Evolutionary conservation across 2,797 vertebrate species (phyloP).

Genomic region (Cyclopterus lumpus): DNA sequence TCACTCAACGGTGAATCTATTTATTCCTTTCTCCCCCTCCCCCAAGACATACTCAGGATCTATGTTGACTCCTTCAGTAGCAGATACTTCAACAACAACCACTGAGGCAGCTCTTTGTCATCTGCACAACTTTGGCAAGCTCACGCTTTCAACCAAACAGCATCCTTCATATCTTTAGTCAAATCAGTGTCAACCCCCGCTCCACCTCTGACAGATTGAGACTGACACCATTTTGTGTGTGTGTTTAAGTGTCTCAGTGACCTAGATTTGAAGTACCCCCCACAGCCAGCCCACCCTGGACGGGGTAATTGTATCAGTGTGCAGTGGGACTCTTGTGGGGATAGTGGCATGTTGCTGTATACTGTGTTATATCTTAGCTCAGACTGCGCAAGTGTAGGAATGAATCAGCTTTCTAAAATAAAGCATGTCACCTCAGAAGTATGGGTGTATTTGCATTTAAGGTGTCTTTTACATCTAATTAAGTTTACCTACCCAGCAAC

Average conservation of each 20-base stretch:
- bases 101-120: slow-evolving; percentile 37
- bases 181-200: slow-evolving; percentile 42
- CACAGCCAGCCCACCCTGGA: slow-evolving; percentile 56
- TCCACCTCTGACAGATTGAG: slow-evolving; percentile 37
- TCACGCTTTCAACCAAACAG: slow-evolving; percentile 41
- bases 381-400: slow-evolving; percentile 36
- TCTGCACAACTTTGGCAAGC: slow-evolving; percentile 39
- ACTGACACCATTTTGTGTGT: slow-evolving; percentile 60
- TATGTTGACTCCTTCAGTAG: slow-evolving; percentile 66
- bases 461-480: slow-evolving; percentile 51
- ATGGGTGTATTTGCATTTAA: slow-evolving; percentile 17
- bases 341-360: slow-evolving; percentile 44
- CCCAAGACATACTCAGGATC: slow-evolving; percentile 62
- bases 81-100: slow-evolving; percentile 45
- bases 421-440: slow-evolving; percentile 40
- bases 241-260: slow-evolving; percentile 62
- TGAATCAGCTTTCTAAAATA: slow-evolving; percentile 73
- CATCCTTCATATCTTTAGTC: slow-evolving; percentile 48
- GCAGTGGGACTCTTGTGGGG: slow-evolving; percentile 47
- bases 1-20: slow-evolving; percentile 78
- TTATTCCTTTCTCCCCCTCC: slow-evolving; percentile 71
- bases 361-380: slow-evolving; percentile 47
- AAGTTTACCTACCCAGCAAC: slow-evolving; percentile 64
- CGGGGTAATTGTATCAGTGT: slow-evolving; percentile 73
- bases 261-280: slow-evolving; percentile 69